Evolutionary conservation across 2,113 vertebrate species (phyloP), one percentile per base, ranked within the genome.

Genomic region (Rallus limicola): DNA sequence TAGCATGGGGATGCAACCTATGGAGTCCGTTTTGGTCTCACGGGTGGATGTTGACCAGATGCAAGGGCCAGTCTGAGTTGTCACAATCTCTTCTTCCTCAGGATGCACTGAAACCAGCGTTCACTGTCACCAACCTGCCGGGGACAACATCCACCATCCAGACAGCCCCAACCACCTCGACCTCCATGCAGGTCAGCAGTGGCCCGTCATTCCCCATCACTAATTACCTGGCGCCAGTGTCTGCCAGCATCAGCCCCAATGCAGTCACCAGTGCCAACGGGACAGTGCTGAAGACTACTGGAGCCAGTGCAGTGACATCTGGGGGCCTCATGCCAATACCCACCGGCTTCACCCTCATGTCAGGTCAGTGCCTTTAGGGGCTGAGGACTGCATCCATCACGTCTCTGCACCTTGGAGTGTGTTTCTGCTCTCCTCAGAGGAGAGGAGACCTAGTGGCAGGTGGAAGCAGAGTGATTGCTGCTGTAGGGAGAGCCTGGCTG

Each of bases 111-210:
- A 99, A 99, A 97, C 99, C 99, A 2, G 98, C 98, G 0, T 99
- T 99, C 97, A 99, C 99, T 3, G 99, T 99, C 93, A 99, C 99
- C 97, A 99, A 98, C 95, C 97, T 99, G 59, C 99, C 99, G 0
- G 99, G 99, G 94, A 98, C 98, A 13, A 99, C 99, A 60, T 98
- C 98, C 44, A 98, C 98, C 82, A 98, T 99, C 97, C 98, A 98
- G 97, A 98, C 99, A 72, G 99, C 98, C 15, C 98, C 99, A 71
- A 99, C 99, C 98, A 99, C 99, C 88, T 99, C 99, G 82, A 99
- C 99, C 96, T 99, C 99, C 97, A 99, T 99, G 99, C 99, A 99
- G 98, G 99, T 99, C 97, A 99, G 98, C 99, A 99, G 99, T 4
- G 99, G 99, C 55, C 97, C 98, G 23, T 99, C 99, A 28, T 99